Evolutionary conservation across 2,113 vertebrate species (phyloP).

Genomic region (Vanacampus margaritifer): DNA sequence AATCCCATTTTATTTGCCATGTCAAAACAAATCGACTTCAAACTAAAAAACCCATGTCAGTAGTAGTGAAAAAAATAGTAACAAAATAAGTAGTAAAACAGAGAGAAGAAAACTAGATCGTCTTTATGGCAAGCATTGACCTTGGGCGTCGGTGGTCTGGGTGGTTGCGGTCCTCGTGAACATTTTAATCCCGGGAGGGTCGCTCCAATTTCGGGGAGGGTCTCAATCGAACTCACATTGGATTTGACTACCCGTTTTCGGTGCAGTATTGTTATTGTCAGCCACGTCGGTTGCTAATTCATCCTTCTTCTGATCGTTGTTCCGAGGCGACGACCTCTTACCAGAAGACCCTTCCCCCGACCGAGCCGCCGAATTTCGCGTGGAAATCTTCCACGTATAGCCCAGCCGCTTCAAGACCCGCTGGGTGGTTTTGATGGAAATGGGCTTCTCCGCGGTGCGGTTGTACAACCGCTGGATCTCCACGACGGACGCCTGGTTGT

Average conservation of each 20-base stretch:
- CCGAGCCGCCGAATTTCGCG: not conserved
- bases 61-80: not conserved
- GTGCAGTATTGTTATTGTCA: not conserved
- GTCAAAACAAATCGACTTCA: not conserved
- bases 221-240: not conserved
- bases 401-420: constrained; percentile 36
- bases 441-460: constrained; percentile 26
- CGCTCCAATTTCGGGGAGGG: not conserved
- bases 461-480: constrained; percentile 44
- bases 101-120: not conserved
- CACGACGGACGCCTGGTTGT: constrained; percentile 14
- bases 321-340: not conserved
- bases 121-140: not conserved
- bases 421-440: constrained; percentile 30
- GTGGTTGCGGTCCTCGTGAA: not conserved
- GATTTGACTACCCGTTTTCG: not conserved
- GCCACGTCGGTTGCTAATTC: not conserved
- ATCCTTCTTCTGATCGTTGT: not conserved
- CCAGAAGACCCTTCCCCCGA: constrained; percentile 13
- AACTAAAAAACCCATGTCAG: not conserved
- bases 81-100: not conserved
- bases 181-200: not conserved
- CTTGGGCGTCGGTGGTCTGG: no score
- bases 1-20: not conserved
- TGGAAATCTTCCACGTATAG: constrained; percentile 19